Base-by-base conservation (phyloP, 2,888 invertebrate species). In the Chesias legatella region DNA sequence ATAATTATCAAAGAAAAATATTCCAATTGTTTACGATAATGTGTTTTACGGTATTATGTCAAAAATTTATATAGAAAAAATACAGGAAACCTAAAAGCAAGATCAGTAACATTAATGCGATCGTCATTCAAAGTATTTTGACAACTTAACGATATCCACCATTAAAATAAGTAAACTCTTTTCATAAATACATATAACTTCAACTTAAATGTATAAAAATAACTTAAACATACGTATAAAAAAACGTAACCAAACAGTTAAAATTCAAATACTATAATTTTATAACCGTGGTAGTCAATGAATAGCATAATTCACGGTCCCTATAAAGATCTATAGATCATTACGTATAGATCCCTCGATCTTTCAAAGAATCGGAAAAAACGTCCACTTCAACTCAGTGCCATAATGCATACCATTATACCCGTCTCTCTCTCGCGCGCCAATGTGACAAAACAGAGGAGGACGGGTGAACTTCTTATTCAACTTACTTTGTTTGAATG, bases 331-430 rank as follows among this genome's bases (percentile, higher is more conserved):
- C 80, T 82, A 80, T 79, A 78, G 71, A 79, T 79, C 75, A 67
- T 77, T 48, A 17, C 34, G 40, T 53, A 78, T 75, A 78, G 75
- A 79, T 76, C 75, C 60, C 58, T 61, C 59, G 72, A 75, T 73
- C 75, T 69, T 81, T 84, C 83, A 82, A 79, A 81, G 83, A 79
- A 79, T 83, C 74, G 77, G 71, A 78, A 81, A 84, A 84, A 82
- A 80, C 70, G 64, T 67, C 65, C 59, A 73, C 62, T 61, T 66
- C 63, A 66, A 71, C 67, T 58, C 47, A 54, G 65, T 56, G 68
- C 78, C 76, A 79, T 79, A 79, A 82, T 79, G 86, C 85, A 84
- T 84, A 76, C 84, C 85, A 79, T 74, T 83, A 64, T 76, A 60
- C 48, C 73, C 43, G 33, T 78, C 77, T 51, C 67, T 1, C 35